Evolutionary conservation across 2,797 vertebrate species (phyloP).

Genomic region (Apogon hyalosoma): DNA sequence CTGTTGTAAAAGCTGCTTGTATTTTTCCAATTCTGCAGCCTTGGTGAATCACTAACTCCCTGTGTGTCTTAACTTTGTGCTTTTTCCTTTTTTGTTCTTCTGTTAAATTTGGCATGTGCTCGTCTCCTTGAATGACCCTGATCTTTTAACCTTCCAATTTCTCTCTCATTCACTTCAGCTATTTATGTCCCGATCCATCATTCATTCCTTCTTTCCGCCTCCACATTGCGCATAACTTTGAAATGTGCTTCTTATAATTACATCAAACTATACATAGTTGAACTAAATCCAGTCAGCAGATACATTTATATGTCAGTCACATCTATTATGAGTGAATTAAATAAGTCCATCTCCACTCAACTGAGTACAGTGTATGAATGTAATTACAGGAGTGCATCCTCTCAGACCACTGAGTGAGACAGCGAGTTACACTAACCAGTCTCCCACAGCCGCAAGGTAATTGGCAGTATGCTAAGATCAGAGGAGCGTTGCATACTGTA

Average conservation of each 20-base stretch:
- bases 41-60: conserved; percentile 27
- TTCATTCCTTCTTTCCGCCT: conserved; percentile 37
- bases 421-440: conserved; percentile 44
- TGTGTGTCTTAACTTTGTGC: conserved; percentile 1
- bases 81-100: conserved; percentile 14
- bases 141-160: conserved; percentile 43
- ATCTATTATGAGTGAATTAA: conserved; percentile 52
- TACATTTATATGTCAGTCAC: conserved; percentile 27
- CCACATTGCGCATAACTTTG: conserved; percentile 36
- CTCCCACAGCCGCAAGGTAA: conserved; percentile 52
- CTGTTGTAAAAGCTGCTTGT: conserved; percentile 35
- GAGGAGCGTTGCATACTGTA: conserved; percentile 45
- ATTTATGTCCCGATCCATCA: conserved; percentile 35
- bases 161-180: conserved; percentile 25
- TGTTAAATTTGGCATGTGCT: conserved; percentile 6
- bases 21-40: conserved; percentile 37
- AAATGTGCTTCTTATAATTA: conserved; percentile 75
- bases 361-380: conserved; percentile 25
- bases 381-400: conserved; percentile 69
- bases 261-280: conserved; percentile 42
- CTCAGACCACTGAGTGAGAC: conserved; percentile 47
- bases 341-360: conserved; percentile 45
- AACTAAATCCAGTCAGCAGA: conserved; percentile 62
- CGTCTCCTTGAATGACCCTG: conserved; percentile 35
- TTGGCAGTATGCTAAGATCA: conserved; percentile 58